Evolutionary conservation across 2,888 invertebrate genomes (phyloP).

Genomic region (Cosmorhoe ocellata): DNA sequence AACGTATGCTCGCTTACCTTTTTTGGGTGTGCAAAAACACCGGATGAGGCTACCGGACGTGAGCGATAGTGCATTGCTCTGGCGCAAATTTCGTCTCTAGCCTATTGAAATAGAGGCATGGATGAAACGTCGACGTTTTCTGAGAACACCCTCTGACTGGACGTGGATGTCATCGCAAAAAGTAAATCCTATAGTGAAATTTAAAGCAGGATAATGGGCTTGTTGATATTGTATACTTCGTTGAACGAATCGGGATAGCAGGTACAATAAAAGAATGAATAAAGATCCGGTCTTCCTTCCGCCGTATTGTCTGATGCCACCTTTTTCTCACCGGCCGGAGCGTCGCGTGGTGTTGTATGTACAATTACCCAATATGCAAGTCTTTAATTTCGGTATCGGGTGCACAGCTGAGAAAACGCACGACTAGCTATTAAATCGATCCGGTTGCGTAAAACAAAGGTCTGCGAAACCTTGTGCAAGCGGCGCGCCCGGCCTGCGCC

Average conservation of each 20-base stretch:
- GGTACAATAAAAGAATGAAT: constrained; percentile 49
- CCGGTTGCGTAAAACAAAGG: constrained; percentile 82
- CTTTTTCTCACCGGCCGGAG: constrained; percentile 12
- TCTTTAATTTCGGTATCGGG: constrained; percentile 56
- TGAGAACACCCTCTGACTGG: constrained; percentile 63
- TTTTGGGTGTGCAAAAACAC: constrained; percentile 78
- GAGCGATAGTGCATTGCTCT: constrained; percentile 66
- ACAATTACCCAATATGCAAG: constrained; percentile 46
- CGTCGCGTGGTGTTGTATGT: constrained; percentile 37
- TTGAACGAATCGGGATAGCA: constrained; percentile 41
- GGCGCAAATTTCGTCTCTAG: constrained; percentile 59
- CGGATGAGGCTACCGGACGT: constrained; percentile 79
- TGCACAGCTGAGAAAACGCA: constrained; percentile 76
- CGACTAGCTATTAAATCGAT: constrained; percentile 80
- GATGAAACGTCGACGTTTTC: constrained; percentile 43
- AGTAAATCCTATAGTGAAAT: constrained; percentile 52
- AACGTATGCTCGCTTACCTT: constrained; percentile 79
- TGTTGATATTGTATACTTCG: constrained; percentile 32
- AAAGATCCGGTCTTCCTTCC: constrained; percentile 48
- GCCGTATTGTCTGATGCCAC: constrained; percentile 42
- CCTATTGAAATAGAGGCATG: constrained; percentile 37
- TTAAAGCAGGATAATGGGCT: constrained; percentile 26
- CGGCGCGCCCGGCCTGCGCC: constrained; percentile 71
- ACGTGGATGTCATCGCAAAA: constrained; percentile 65
- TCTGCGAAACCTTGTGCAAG: constrained; percentile 82